Percentiles rank a stretch among this genome's conserved stretches.
These are phyloP conservation scores for Thereva nobilitata DNA, from an alignment of 2,888 invertebrate species.

Conservation along the genomic window DNA sequence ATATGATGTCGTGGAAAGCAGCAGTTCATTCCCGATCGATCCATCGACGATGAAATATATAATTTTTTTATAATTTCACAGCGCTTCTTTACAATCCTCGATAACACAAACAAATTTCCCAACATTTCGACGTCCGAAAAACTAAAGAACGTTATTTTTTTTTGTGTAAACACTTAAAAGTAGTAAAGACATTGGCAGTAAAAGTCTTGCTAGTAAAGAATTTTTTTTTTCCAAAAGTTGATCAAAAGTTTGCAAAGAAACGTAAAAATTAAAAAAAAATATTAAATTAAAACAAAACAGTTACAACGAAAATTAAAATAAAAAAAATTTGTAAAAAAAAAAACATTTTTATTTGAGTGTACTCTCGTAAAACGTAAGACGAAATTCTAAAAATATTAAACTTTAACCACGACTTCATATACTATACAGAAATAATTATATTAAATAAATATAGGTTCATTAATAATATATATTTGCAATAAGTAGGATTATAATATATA, in stretches of 20 bases:
- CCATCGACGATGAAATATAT: too few relatives aligned
- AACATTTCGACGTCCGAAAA: too few relatives aligned
- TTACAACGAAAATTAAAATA: slow-evolving; percentile 18
- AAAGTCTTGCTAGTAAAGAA: neutral
- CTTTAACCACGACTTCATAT: slow-evolving; percentile 56
- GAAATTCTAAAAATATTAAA: neutral
- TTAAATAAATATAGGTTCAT: slow-evolving; percentile 29
- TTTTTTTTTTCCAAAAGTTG: slow-evolving; percentile 16
- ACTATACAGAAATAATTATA: slow-evolving; percentile 46
- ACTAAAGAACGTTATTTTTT: too few relatives aligned
- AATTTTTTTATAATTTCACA: too few relatives aligned
- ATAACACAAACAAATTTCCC: too few relatives aligned
- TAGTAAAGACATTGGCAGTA: too few relatives aligned
- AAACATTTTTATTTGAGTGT: slow-evolving; percentile 41
- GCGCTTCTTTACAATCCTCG: too few relatives aligned
- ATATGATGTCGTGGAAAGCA: slow-evolving; percentile 36
- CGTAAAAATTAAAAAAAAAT: slow-evolving; percentile 16
- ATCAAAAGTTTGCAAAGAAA: slow-evolving; percentile 33
- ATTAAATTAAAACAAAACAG: slow-evolving; percentile 11
- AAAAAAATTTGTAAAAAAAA: too few relatives aligned
- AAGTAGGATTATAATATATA: slow-evolving; percentile 4
- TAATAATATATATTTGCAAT: slow-evolving; percentile 14
- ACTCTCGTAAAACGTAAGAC: slow-evolving; percentile 18
- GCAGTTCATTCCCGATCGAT: neutral
- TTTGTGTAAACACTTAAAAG: too few relatives aligned